phyloP scores from a whole-genome alignment of 2,113 vertebrate genomes.

The Motacilla alba region DNA sequence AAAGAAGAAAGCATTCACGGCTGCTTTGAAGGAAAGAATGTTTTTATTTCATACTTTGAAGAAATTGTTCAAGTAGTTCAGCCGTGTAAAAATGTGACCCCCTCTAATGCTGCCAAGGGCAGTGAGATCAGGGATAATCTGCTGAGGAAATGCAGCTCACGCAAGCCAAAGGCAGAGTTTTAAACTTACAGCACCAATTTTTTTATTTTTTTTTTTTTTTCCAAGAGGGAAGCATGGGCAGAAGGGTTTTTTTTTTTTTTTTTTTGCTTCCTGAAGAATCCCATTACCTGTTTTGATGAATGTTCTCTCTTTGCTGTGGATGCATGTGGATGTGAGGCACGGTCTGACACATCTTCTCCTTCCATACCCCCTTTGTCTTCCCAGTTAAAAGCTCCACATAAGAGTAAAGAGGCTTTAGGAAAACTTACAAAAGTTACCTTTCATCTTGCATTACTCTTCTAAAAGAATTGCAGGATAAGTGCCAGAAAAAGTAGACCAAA shows the following conservation, averaged over 20 bases:
- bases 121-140: conserved; percentile 57
- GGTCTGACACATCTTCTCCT: not conserved
- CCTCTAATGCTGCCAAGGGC: conserved; percentile 60
- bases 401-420: not conserved
- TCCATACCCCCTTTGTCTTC: not conserved
- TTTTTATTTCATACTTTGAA: conserved; percentile 62
- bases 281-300: not conserved
- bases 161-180: conserved; percentile 13
- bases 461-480: not conserved
- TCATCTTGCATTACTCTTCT: not conserved
- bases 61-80: conserved; percentile 56
- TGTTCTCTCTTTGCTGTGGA: not conserved
- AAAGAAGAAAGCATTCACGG: conserved; percentile 45
- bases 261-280: not conserved
- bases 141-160: conserved; percentile 57
- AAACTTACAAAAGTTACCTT: not conserved
- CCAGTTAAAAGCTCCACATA: not conserved
- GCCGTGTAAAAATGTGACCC: conserved; percentile 58
- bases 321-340: not conserved
- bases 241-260: not conserved
- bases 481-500: not conserved
- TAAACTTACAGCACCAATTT: not conserved
- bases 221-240: not conserved
- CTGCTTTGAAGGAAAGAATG: conserved; percentile 55
- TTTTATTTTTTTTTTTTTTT: conserved; percentile 13